Evolutionary conservation across 2,888 invertebrate species (phyloP).

Genomic region (Brenthis daphne): DNA sequence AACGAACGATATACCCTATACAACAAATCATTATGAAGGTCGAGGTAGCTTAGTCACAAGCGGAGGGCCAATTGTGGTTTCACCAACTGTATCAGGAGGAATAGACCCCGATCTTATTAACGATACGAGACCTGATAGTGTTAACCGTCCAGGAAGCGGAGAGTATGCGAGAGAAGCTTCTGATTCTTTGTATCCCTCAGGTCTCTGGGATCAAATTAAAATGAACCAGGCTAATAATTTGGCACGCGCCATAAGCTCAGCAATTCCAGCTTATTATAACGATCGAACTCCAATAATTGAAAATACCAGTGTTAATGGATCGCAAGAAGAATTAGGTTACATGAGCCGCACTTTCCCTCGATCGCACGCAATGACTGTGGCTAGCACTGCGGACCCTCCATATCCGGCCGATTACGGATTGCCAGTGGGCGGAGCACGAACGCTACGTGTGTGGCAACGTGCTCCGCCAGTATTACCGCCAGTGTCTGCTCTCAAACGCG

Average conservation of each 20-base stretch:
- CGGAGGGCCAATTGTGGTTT: conserved; percentile 85
- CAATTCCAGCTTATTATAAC: conserved; percentile 84
- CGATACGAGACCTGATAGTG: conserved; percentile 87
- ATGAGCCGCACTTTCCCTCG: conserved; percentile 84
- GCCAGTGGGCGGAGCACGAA: conserved; percentile 87
- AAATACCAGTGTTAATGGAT: conserved; percentile 81
- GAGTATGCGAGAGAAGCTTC: conserved; percentile 89
- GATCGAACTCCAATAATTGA: conserved; percentile 90
- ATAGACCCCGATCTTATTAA: conserved; percentile 94
- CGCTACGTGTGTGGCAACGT: conserved; percentile 93
- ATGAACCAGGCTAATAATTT: conserved; percentile 78
- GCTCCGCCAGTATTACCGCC: conserved; percentile 93
- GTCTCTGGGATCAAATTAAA: conserved; percentile 87
- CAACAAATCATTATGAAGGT: conserved; percentile 86
- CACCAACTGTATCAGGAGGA: conserved; percentile 87
- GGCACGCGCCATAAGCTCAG: conserved; percentile 82
- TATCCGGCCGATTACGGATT: conserved; percentile 91
- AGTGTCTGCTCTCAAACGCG: conserved; percentile 92
- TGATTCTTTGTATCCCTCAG: conserved; percentile 90
- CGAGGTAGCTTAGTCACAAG: conserved; percentile 85
- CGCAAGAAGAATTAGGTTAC: conserved; percentile 84
- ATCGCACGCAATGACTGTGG: conserved; percentile 69
- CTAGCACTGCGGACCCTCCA: conserved; percentile 75
- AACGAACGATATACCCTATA: conserved; percentile 85
- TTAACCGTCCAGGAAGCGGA: conserved; percentile 85